Base-by-base conservation (phyloP, 2,797 vertebrate genomes). In the Diceros bicornis region DNA sequence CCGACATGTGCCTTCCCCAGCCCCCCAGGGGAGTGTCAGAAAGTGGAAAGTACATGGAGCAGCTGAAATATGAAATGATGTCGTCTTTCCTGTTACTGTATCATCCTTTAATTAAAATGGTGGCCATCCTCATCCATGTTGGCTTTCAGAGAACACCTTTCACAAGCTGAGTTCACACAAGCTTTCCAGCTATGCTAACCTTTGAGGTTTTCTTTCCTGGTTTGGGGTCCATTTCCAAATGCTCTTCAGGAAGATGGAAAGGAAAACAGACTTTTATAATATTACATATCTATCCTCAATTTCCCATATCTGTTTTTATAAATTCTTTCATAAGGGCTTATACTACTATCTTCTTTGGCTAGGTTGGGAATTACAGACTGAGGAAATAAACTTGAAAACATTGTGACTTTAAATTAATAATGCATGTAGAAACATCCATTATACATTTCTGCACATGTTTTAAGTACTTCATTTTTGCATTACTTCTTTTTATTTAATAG, bases 101-200 rank as follows among this genome's bases (percentile, higher is more conserved):
- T 7, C n/a, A 4, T 13, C 34, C 12, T 74, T 77, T 32, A 61
- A 12, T 72, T 37, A 7, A 25, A 16, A 18, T 34, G 52, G 21
- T 2, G 25, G 0, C 14, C 16, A 4, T 50, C 3, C 0, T 11
- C 7, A 2, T 25, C 4, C 7, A 86, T 4, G 32, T 6, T 13
- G 62, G 50, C 1, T 37, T 83, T 50, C 7, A 0, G 64, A 88
- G 44, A 47, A 44, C 4, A 6, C 0, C 2, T 32, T 57, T 61
- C 57, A 13, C 18, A 27, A 3, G 16, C 16, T 5, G 20, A 71
- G 10, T 6, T 55, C 47, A 32, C 9, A 0, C 29, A 17, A 52
- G 17, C n/a, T 55, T n/a, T 34, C 41, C 14, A 18, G 29, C 10
- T 13, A 7, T 6, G 13, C 52, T 71, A 7, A 10, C 7, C 7